A percentile compares a stretch with the other conserved stretches of the same genome.
Conservation (phyloP, 23 tunicate species). For the Ascidia mentula region DNA sequence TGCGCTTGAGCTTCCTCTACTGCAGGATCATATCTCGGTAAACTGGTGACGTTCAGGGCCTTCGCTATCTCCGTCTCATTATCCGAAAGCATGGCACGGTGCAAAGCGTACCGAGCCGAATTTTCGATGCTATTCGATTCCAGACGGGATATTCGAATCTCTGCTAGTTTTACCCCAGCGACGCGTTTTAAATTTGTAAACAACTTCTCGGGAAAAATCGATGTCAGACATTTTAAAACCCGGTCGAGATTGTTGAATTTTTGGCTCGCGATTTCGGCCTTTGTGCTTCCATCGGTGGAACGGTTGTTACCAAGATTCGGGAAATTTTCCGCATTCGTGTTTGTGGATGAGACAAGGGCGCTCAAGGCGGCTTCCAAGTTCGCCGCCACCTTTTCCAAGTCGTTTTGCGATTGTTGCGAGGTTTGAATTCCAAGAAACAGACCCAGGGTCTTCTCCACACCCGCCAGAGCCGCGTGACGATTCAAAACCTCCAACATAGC, state of each 20-base stretch:
- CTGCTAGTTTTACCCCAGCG: constrained; percentile 43
- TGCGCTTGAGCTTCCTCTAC: constrained; percentile 26
- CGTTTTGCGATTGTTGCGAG: background rate
- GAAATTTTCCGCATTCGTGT: background rate
- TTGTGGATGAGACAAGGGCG: background rate
- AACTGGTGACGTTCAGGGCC: constrained; percentile 17
- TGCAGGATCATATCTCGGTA: background rate
- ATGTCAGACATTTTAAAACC: background rate
- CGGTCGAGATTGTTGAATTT: background rate
- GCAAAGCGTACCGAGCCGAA: constrained; percentile 27
- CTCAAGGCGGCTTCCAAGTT: background rate
- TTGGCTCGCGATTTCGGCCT: background rate
- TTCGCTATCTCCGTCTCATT: constrained; percentile 25
- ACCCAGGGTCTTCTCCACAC: background rate
- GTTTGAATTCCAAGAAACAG: background rate
- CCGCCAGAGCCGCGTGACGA: background rate
- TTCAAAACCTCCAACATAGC: background rate
- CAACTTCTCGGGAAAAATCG: constrained; percentile 27
- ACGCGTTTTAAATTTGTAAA: constrained; percentile 12
- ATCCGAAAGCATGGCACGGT: constrained; percentile 17
- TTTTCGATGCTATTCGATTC: constrained; percentile 27
- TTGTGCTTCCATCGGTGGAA: background rate
- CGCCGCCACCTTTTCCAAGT: background rate
- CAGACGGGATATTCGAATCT: constrained; percentile 21
- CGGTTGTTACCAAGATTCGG: constrained; percentile 36